A percentile compares a stretch with the other conserved stretches of the same genome.
phyloP scores from a whole-genome alignment of 2,797 vertebrate species.

The Propithecus deckenii region DNA sequence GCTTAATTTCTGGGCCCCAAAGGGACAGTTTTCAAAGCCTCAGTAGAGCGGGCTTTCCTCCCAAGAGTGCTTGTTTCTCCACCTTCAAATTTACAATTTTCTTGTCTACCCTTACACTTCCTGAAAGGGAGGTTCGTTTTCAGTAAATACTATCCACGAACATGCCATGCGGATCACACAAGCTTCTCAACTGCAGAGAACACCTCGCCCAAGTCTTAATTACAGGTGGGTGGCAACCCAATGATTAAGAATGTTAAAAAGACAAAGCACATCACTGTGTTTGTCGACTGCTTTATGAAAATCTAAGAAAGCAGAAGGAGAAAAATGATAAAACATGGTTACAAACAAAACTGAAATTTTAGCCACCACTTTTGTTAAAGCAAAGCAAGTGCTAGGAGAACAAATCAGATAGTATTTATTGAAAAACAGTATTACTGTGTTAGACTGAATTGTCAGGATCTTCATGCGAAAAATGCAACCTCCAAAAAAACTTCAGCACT shows the following conservation, averaged over 20 bases:
- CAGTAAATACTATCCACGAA: not conserved
- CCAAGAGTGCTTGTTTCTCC: not conserved
- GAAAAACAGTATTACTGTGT: conserved; percentile 12
- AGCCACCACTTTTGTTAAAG: not conserved
- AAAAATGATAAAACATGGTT: not conserved
- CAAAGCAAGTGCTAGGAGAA: conserved; percentile 39
- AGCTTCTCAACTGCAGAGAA: not conserved
- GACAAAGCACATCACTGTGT: not conserved
- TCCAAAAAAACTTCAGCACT: conserved; percentile 22
- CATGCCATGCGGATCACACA: not conserved
- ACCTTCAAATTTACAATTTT: too few species aligned
- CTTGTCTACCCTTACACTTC: not conserved
- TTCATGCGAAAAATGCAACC: not conserved
- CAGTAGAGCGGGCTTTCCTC: not conserved
- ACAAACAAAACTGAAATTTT: not conserved
- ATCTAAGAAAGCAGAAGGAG: not conserved
- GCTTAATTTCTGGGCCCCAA: not conserved
- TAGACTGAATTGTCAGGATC: conserved; percentile 26
- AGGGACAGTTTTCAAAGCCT: not conserved
- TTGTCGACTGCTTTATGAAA: not conserved
- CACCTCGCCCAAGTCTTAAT: not conserved
- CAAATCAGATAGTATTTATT: not conserved
- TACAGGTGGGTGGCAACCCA: not conserved
- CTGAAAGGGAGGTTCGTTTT: not conserved
- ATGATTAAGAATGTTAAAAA: not conserved